Percentiles rank a stretch among this genome's conserved stretches.
Evolutionary conservation across 2,797 vertebrate genomes (phyloP).

Genomic region (Lateolabrax maculatus): DNA sequence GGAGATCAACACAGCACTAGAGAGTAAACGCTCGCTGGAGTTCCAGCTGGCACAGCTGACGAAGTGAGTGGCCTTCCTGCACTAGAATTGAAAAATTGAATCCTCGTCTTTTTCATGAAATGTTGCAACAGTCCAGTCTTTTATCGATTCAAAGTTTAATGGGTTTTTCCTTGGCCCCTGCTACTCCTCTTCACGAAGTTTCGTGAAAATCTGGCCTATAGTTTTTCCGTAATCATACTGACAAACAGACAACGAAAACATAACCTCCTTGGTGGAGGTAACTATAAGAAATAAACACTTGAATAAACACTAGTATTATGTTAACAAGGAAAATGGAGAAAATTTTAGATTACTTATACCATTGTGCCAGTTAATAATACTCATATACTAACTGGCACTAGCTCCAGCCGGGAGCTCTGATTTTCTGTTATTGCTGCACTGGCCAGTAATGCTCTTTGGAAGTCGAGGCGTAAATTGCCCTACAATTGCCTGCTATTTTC

Average conservation of each 20-base stretch:
- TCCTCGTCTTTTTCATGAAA: not conserved
- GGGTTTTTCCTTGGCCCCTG: no score
- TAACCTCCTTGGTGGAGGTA: no score
- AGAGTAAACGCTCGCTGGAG: conserved; percentile 95
- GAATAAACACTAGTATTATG: not conserved
- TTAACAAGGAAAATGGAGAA: not conserved
- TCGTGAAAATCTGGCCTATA: no score
- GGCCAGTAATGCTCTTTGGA: conserved; percentile 76
- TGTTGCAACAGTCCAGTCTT: not conserved
- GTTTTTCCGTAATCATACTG: no score
- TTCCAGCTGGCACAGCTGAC: conserved; percentile 97
- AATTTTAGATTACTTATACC: not conserved
- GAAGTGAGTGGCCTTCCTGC: conserved; percentile 85
- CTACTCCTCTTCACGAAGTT: no score
- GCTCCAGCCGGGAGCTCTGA: conserved; percentile 32
- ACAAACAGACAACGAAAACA: no score
- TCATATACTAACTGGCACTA: conserved; percentile 26
- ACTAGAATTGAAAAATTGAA: not conserved
- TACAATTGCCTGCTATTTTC: conserved; percentile 71
- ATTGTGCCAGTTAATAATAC: conserved; percentile 6
- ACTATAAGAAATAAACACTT: no score
- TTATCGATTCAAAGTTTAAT: not conserved
- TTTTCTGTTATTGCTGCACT: conserved; percentile 25
- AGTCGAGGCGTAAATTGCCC: conserved; percentile 72
- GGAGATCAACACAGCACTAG: conserved; percentile 94